Percentiles rank a stretch among this genome's conserved stretches.
These are phyloP conservation scores for Diadophis punctatus DNA, from an alignment of 2,113 vertebrate genomes.

Conservation along the genomic window DNA sequence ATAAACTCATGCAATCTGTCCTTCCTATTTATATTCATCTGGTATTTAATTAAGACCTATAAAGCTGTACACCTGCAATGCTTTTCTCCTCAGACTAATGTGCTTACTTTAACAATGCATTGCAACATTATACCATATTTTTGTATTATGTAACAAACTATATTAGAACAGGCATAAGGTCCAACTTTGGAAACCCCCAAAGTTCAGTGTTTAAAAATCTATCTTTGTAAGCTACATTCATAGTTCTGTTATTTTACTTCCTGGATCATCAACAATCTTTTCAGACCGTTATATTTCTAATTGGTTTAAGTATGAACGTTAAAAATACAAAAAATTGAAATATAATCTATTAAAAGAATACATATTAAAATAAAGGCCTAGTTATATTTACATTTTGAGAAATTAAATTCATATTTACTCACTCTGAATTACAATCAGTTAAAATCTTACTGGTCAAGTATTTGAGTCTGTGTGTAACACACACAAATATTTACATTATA, in stretches of 20 bases:
- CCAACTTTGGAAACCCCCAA: background rate
- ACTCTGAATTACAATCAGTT: background rate
- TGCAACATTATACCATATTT: background rate
- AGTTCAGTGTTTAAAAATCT: background rate
- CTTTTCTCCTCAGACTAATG: background rate
- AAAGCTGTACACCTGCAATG: constrained; percentile 31
- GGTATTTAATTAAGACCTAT: constrained; percentile 2
- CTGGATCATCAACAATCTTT: background rate
- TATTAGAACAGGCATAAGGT: background rate
- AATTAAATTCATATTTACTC: background rate
- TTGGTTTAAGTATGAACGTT: background rate
- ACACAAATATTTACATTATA: no score
- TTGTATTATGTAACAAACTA: background rate
- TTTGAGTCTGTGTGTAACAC: no score
- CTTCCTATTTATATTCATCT: constrained; percentile 29
- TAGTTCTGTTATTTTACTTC: background rate
- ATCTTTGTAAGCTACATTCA: background rate
- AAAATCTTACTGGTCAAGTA: no score
- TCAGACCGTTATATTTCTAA: background rate
- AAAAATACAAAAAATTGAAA: background rate
- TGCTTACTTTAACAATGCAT: background rate
- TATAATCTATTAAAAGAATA: background rate
- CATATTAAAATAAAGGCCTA: background rate
- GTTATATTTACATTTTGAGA: background rate
- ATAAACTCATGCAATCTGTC: background rate